phyloP scores from a whole-genome alignment of 2,888 invertebrate genomes.

The Cetonia aurata region DNA sequence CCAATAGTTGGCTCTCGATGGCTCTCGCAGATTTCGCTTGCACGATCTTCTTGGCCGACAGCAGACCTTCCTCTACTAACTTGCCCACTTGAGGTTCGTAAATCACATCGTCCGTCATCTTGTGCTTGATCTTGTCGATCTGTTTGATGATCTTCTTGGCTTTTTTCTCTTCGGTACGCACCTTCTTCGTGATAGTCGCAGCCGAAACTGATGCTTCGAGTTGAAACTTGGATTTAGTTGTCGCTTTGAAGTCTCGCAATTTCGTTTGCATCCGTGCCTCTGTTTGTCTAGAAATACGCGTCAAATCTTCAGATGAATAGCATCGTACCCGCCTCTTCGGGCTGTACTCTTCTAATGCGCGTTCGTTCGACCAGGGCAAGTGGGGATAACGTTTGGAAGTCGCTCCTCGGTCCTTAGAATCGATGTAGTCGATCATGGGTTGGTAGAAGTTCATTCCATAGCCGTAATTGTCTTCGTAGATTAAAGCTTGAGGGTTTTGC shows the following conservation, averaged over 20 bases:
- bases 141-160: constrained; percentile 57
- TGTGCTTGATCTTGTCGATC: constrained; percentile 59
- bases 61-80: constrained; percentile 63
- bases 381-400: constrained; percentile 70
- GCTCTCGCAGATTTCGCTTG: constrained; percentile 83
- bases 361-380: constrained; percentile 80
- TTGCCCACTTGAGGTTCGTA: constrained; percentile 67
- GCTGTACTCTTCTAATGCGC: constrained; percentile 77
- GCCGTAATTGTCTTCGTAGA: constrained; percentile 87
- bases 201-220: constrained; percentile 74
- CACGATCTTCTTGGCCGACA: constrained; percentile 69
- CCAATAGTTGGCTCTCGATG: constrained; percentile 76
- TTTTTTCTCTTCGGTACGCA: constrained; percentile 69
- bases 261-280: constrained; percentile 79
- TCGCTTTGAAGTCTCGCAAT: constrained; percentile 72
- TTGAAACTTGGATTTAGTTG: constrained; percentile 74
- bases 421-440: constrained; percentile 89
- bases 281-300: constrained; percentile 75
- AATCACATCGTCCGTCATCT: constrained; percentile 66
- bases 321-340: constrained; percentile 74
- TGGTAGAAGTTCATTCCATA: constrained; percentile 88
- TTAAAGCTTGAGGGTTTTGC: constrained; percentile 72
- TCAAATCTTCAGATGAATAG: constrained; percentile 78
- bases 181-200: constrained; percentile 74
- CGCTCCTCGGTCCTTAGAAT: constrained; percentile 72